Evolutionary conservation across 2,113 vertebrate species (phyloP).

Genomic region (Hirundichthys speculiger): DNA sequence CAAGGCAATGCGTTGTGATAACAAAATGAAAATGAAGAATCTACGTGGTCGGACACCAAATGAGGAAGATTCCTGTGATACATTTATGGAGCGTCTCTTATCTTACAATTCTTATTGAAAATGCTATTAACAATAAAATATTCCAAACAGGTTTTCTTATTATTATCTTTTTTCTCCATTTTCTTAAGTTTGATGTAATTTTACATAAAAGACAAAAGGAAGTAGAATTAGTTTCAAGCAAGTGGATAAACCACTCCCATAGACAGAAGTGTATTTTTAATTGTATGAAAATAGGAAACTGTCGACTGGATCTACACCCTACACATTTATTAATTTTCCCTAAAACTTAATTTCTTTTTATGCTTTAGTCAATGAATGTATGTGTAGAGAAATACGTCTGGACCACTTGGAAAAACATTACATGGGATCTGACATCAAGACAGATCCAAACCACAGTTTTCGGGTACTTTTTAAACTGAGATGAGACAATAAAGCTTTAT

Average conservation of each 20-base stretch:
- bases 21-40: not conserved
- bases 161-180: not conserved
- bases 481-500: conserved; percentile 34
- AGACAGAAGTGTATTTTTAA: too few relatives aligned
- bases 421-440: too few relatives aligned
- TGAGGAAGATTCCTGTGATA: conserved; percentile 3
- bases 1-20: not conserved
- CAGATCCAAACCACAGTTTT: not conserved
- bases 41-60: not conserved
- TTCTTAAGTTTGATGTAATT: not conserved
- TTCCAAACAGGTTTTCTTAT: not conserved
- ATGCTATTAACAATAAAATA: conserved; percentile 1
- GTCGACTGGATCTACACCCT: too few relatives aligned
- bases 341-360: too few relatives aligned
- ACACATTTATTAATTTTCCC: too few relatives aligned
- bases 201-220: not conserved
- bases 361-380: too few relatives aligned
- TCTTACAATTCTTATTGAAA: conserved; percentile 5
- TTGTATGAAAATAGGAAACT: too few relatives aligned
- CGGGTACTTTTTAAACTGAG: conserved; percentile 10
- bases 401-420: too few relatives aligned
- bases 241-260: too few relatives aligned
- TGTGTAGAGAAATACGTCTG: too few relatives aligned
- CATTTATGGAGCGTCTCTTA: not conserved
- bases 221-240: too few relatives aligned